Conservation (phyloP, 2,113 vertebrate species). For the Lepus timidus region DNA sequence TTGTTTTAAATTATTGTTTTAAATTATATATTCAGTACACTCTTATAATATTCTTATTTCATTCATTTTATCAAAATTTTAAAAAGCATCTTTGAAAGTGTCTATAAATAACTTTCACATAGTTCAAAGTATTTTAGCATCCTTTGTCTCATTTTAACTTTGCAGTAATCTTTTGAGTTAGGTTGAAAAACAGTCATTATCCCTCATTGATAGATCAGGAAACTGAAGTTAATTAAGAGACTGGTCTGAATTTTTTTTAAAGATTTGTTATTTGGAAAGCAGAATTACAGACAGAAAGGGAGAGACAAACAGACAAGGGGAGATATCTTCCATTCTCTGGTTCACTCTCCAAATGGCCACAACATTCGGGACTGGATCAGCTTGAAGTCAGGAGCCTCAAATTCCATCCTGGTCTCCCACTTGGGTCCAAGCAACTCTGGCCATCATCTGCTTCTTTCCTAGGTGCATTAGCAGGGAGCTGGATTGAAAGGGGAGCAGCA, state of each 20-base stretch:
- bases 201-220: neutral
- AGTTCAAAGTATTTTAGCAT: neutral
- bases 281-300: too few relatives aligned
- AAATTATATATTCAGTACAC: neutral
- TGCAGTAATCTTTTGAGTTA: neutral
- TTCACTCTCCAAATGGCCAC: too few relatives aligned
- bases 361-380: too few relatives aligned
- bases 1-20: neutral
- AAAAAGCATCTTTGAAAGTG: neutral
- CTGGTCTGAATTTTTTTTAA: neutral
- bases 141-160: slow-evolving; percentile 9
- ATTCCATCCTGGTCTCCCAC: too few relatives aligned
- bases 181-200: neutral
- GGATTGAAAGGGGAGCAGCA: too few relatives aligned
- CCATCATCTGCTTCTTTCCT: too few relatives aligned
- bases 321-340: too few relatives aligned
- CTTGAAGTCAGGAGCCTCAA: too few relatives aligned
- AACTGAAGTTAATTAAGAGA: neutral
- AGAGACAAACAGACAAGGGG: too few relatives aligned
- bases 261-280: too few relatives aligned
- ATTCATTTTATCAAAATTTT: slow-evolving; percentile 10
- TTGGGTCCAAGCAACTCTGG: too few relatives aligned
- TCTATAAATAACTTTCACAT: neutral
- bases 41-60: neutral
- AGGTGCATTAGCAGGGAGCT: too few relatives aligned